Conservation (phyloP, 2,888 invertebrate species). For the Stenurella melanura region DNA sequence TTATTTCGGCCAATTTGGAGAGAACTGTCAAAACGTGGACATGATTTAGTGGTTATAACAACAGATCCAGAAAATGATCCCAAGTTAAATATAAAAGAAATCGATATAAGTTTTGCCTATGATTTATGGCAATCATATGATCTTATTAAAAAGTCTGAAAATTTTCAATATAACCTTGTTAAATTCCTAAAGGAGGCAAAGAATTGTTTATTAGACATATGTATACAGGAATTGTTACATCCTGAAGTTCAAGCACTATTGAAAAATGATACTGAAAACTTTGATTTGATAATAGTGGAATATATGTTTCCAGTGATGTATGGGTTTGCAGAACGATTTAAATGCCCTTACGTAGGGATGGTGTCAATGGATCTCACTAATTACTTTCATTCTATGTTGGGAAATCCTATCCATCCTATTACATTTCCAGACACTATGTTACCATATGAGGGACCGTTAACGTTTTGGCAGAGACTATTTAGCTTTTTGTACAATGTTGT, state of each 20-base stretch:
- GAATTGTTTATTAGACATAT: constrained; percentile 43
- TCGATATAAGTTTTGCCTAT: constrained; percentile 49
- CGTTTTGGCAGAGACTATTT: constrained; percentile 64
- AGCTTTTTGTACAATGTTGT: constrained; percentile 44
- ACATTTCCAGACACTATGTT: not conserved
- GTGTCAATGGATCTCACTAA: not conserved
- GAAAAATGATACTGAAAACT: constrained; percentile 37
- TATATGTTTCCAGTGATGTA: not conserved
- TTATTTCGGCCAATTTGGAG: constrained; percentile 61
- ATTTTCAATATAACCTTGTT: constrained; percentile 15
- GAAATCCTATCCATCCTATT: constrained; percentile 1
- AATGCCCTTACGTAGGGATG: not conserved
- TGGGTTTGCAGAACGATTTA: constrained; percentile 8
- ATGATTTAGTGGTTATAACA: constrained; percentile 58
- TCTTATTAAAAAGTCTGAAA: constrained; percentile 7
- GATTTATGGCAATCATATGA: constrained; percentile 10
- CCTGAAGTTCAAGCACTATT: constrained; percentile 46
- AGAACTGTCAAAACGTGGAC: constrained; percentile 57
- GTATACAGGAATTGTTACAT: constrained; percentile 43
- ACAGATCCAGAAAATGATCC: constrained; percentile 66
- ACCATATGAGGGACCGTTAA: not conserved
- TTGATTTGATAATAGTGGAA: constrained; percentile 11
- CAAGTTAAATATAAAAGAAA: constrained; percentile 59
- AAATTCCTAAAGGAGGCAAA: not conserved
- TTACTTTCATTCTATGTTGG: not conserved